phyloP scores from a whole-genome alignment of 2,797 vertebrate species.

The Rhynchotus rufescens region DNA sequence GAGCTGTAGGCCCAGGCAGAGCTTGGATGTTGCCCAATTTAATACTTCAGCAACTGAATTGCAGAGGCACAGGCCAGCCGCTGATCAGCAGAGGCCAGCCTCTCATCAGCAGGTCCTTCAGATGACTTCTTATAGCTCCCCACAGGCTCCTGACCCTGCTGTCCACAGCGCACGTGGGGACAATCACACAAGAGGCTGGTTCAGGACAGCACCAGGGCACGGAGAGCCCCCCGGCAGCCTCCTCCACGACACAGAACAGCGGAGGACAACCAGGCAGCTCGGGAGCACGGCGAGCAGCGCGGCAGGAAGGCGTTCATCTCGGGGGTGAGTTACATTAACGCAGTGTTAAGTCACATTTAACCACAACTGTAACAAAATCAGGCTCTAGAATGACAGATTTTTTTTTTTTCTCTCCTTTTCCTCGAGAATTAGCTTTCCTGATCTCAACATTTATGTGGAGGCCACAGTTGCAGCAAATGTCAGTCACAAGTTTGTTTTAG shows the following conservation, averaged over 20 bases:
- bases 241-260: not conserved
- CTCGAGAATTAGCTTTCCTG: not conserved
- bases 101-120: not conserved
- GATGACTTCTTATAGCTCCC: rapidly evolving
- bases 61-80: not conserved
- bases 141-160: rapidly evolving
- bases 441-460: not conserved
- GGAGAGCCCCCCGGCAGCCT: rapidly evolving
- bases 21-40: not conserved
- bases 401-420: not conserved
- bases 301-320: rapidly evolving
- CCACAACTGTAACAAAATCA: not conserved
- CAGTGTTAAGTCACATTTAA: rapidly evolving
- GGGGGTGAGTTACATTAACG: not conserved
- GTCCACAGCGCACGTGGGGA: not conserved
- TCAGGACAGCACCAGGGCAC: not conserved
- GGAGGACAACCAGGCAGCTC: rapidly evolving
- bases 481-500: not conserved
- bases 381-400: not conserved
- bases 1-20: not conserved
- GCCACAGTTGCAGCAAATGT: not conserved
- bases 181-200: not conserved
- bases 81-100: too few relatives aligned
- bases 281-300: rapidly evolving
- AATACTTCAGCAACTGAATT: not conserved